A percentile compares a stretch with the other conserved stretches of the same genome.
Conservation (phyloP, 2,797 vertebrate genomes). For the Chelon auratus region DNA sequence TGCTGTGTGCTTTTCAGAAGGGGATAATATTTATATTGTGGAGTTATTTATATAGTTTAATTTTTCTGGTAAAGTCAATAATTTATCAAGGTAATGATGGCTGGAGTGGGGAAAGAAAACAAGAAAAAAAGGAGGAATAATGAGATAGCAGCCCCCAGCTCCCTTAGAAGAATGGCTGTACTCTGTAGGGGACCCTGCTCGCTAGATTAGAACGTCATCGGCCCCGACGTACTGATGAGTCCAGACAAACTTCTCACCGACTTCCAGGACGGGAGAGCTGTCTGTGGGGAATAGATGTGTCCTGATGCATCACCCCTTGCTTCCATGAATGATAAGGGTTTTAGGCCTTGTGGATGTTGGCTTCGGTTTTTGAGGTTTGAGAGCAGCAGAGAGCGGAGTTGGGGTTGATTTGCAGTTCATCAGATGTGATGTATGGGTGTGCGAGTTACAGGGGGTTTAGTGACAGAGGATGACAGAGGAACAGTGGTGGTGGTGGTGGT, state of each 20-base stretch:
- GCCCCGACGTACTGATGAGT: slow-evolving; percentile 43
- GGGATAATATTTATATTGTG: slow-evolving; percentile 84
- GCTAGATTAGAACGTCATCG: slow-evolving; percentile 44
- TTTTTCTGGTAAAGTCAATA: slow-evolving; percentile 84
- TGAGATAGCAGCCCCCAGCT: slow-evolving; percentile 68
- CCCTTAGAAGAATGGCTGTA: slow-evolving; percentile 50
- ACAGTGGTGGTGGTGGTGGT: neutral
- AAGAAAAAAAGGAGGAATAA: slow-evolving; percentile 69
- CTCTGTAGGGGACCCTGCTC: slow-evolving; percentile 43
- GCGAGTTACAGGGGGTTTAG: slow-evolving; percentile 31
- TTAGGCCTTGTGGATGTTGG: slow-evolving; percentile 69
- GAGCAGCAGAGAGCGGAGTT: slow-evolving; percentile 50
- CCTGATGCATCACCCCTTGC: slow-evolving; percentile 45
- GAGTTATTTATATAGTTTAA: slow-evolving; percentile 83
- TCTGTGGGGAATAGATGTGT: slow-evolving; percentile 45
- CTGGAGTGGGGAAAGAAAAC: slow-evolving; percentile 77
- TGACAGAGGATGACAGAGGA: slow-evolving; percentile 51
- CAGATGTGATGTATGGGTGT: slow-evolving; percentile 40
- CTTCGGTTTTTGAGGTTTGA: slow-evolving; percentile 57
- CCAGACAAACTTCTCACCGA: slow-evolving; percentile 39
- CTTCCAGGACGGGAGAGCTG: slow-evolving; percentile 34
- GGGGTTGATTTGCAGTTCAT: slow-evolving; percentile 62
- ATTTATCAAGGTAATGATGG: slow-evolving; percentile 84
- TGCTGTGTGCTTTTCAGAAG: slow-evolving; percentile 72
- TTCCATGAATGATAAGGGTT: slow-evolving; percentile 61